Evolutionary conservation across 2,797 vertebrate species (phyloP).

Genomic region (Chelonia mydas): DNA sequence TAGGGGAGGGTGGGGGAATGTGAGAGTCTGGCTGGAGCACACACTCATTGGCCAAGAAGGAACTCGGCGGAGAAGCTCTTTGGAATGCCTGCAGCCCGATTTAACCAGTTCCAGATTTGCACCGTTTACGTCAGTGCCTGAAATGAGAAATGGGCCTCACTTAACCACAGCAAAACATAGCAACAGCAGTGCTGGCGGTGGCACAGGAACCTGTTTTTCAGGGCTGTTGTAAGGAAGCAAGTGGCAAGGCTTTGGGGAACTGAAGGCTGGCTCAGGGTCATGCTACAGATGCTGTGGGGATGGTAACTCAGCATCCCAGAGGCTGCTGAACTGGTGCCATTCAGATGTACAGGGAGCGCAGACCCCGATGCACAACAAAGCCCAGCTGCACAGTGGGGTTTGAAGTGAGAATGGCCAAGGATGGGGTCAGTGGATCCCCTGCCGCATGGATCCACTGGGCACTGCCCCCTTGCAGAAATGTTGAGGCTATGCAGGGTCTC

Average conservation of each 20-base stretch:
- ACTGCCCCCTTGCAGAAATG: not conserved
- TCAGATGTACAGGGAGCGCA: not conserved
- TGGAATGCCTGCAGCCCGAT: constrained; percentile 39
- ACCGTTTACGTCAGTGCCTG: constrained; percentile 76
- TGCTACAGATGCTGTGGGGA: not conserved
- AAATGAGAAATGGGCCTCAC: constrained; percentile 44
- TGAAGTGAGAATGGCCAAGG: not conserved
- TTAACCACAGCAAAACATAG: constrained; percentile 71
- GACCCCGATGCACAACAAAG: not conserved
- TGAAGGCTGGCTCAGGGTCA: not conserved
- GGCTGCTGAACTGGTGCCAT: not conserved
- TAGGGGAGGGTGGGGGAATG: not conserved
- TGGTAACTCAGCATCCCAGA: not conserved
- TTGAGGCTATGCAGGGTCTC: not conserved
- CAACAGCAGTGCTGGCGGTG: constrained; percentile 57
- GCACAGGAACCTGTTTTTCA: constrained; percentile 48
- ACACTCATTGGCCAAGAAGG: constrained; percentile 7
- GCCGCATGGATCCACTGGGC: not conserved
- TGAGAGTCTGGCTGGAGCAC: not conserved
- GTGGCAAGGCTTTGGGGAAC: constrained; percentile 55
- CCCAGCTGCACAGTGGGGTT: not conserved
- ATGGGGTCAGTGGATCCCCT: not conserved
- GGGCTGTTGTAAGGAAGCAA: not conserved
- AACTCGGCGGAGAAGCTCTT: not conserved
- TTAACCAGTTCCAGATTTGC: constrained; percentile 62